Evolutionary conservation across 1,140 invertebrate species (phyloP), one percentile per base, ranked within the genome.

Genomic region (Leptinotarsa lineolata): DNA sequence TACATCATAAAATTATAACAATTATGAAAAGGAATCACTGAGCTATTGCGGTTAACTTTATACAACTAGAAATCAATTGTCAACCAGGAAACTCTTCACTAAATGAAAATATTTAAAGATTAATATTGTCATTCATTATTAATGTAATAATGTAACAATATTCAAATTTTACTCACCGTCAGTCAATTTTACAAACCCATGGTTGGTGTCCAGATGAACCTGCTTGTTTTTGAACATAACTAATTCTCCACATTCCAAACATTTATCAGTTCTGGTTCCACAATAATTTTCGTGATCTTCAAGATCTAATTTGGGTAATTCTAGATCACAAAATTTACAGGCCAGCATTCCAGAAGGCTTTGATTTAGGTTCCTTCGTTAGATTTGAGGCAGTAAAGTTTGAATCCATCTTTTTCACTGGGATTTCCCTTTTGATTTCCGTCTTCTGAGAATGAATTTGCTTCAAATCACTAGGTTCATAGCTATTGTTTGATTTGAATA

Each of bases 151-250:
- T 39, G 30, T 39, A 46, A 46, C 11, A 11, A 46, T 46, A 46
- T 46, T 46, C 2, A 54, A 54, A 54, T 54, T 54, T 22, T 46
- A 48, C 66, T 68, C 18, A 68, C 88, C 88, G 74, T 90, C 88
- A 68, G 87, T 85, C 2, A 89, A 84, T 54, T 88, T 85, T 1
- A 89, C 76, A 81, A 89, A 89, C 4, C 86, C 87, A 79, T 90
- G 89, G 81, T 90, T 89, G 75, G 87, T 87, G 75, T 90, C 89
- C 48, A 88, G 80, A 78, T 92, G 91, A 72, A 89, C 83, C 76
- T 88, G 85, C 46, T 87, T 86, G 81, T 92, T 89, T 80, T 90
- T 90, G 76, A 89, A 85, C 89, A 91, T 91, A 60, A 92, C 88
- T 76, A 88, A 88, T 81, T 90, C 88, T 20, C 86, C 86, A 84